Percentiles rank a stretch among this genome's conserved stretches.
Evolutionary conservation across 2,113 vertebrate species (phyloP).

Genomic region (Phalacrocorax pelagicus): DNA sequence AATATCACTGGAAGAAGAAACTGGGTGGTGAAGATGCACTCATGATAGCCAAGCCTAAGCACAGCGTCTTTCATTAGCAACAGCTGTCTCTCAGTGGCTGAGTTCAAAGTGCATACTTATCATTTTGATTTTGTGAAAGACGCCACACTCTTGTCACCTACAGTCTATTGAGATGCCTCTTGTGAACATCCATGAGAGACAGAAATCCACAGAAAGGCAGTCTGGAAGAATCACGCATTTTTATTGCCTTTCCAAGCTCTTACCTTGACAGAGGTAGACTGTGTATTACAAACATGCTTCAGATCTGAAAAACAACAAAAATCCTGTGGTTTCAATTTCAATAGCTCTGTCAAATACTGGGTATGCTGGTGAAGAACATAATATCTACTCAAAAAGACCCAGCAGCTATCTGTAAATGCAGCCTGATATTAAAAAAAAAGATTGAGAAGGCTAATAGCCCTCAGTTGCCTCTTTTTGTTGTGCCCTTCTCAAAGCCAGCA

Average conservation of each 20-base stretch:
- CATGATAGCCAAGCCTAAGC: background rate
- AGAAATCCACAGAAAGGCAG: background rate
- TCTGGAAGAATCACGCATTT: background rate
- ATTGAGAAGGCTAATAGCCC: conserved; percentile 14
- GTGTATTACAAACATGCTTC: background rate
- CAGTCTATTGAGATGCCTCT: background rate
- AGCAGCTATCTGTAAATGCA: background rate
- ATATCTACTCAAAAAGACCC: background rate
- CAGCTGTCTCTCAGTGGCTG: background rate
- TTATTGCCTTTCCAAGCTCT: background rate
- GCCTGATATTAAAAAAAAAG: conserved; percentile 24
- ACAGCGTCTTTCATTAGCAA: background rate
- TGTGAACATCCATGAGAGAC: background rate
- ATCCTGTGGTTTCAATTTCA: background rate
- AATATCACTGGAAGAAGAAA: background rate
- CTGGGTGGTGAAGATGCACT: background rate
- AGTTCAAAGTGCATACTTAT: background rate
- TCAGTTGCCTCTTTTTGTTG: background rate
- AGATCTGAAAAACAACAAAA: background rate
- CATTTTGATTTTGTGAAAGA: background rate
- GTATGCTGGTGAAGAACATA: background rate
- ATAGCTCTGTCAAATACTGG: background rate
- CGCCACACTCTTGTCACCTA: background rate
- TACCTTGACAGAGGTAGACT: background rate
- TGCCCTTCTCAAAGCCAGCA: background rate